A percentile compares a stretch with the other conserved stretches of the same genome.
Conservation (phyloP, 2,888 invertebrate genomes). For the Unio delphinus region DNA sequence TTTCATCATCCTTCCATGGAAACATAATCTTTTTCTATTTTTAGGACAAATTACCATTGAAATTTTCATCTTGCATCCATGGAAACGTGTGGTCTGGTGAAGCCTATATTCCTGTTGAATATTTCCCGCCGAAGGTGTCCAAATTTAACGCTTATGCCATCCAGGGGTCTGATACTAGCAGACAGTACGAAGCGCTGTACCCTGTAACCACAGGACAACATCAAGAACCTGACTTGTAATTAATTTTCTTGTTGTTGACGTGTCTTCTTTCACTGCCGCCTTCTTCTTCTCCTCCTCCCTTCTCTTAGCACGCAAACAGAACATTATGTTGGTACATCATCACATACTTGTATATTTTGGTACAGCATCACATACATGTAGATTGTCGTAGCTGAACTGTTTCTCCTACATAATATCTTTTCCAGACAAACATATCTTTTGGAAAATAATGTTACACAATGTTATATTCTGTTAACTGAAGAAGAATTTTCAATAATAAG, state of each 20-base stretch:
- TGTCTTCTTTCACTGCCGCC: no score
- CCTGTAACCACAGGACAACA: conserved; percentile 70
- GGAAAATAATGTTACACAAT: no score
- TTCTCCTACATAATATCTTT: no score
- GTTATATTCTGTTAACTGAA: no score
- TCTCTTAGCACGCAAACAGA: no score
- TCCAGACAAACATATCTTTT: no score
- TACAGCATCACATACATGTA: no score
- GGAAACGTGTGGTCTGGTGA: conserved; percentile 70
- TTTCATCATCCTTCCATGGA: conserved; percentile 53
- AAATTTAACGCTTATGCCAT: conserved; percentile 75
- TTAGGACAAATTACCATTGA: conserved; percentile 67
- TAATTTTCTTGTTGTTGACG: neutral
- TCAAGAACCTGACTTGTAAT: conserved; percentile 73
- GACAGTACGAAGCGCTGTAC: conserved; percentile 73
- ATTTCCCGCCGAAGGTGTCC: conserved; percentile 72
- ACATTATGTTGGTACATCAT: no score
- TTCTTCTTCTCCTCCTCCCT: no score
- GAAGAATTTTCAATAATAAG: neutral
- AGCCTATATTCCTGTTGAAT: conserved; percentile 72
- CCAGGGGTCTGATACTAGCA: conserved; percentile 71
- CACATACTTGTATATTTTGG: no score
- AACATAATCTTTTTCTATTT: conserved; percentile 15
- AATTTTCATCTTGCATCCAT: conserved; percentile 58
- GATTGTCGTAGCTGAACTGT: no score